Base-by-base conservation (phyloP, 2,113 vertebrate genomes). In the Chaetodon trifascialis region DNA sequence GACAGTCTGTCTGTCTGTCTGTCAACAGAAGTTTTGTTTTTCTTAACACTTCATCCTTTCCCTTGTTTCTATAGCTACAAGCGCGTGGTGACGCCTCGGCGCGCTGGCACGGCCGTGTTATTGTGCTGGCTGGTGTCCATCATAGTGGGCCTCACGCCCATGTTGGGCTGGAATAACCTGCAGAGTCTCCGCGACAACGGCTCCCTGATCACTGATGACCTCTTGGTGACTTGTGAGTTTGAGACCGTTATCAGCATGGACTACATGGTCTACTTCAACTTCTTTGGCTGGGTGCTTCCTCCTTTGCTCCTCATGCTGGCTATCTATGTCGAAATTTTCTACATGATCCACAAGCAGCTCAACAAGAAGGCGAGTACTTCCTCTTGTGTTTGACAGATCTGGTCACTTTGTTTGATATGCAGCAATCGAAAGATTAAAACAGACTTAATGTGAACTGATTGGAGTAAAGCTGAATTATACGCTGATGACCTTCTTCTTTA, bases 251-350 rank as follows among this genome's bases (percentile, higher is more conserved):
- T 99, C 95, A 97, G 97, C 94, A 99, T 99, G 98, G 93, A 99
- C 83, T 99, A 99, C 92, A 99, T 99, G 98, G 98, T 99, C 59
- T 99, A 99, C 91, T 99, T 99, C 93, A 99, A 99, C 94, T 99
- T 99, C 93, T 98, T 99, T 0, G 94, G 97, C 40, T 99, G 98
- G 96, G 97, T 99, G 79, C 95, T 99, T 63, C 97, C 97, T 0
- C 98, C 98, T 0, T 94, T 99, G 54, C 59, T 99, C 38, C 93
- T 99, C 82, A 99, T 99, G 97, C 91, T 98, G 51, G 90, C 97
- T 77, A 97, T 99, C 91, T 99, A 99, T 78, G 87, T 95, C 34
- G 97, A 99, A 89, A 98, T 99, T 78, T 99, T 99, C 95, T 97
- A 97, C 91, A 96, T 98, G 90, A 99, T 99, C 91, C 97, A 98